Evolutionary conservation across 2,797 vertebrate genomes (phyloP), one percentile per base, ranked within the genome.

Genomic region (Sebastes minor): DNA sequence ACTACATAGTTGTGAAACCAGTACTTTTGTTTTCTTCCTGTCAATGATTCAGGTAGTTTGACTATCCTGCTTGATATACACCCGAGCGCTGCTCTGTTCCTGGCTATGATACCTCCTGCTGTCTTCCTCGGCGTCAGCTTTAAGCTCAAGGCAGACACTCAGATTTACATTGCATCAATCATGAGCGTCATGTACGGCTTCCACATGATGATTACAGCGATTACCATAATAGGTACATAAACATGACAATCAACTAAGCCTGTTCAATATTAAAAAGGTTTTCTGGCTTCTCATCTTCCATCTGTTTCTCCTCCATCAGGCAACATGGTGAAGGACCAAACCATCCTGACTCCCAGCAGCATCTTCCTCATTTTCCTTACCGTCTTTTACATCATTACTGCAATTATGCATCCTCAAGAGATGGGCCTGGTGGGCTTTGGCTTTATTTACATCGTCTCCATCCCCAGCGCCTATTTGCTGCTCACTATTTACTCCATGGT

Each of bases 381-480:
- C 2, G 0, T 35, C 16, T 62, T 95, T 20, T 94, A 93, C 85
- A 0, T 92, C 4, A 2, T 84, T 56, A 93, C 94, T 0, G 94
- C 93, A 0, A 2, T 80, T 4, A 38, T 95, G 63, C 95, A 96
- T 65, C 95, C 94, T 30, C 89, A 95, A 81, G 95, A 96, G 65
- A 70, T 88, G 20, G 33, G 25, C 12, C 56, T 92, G 16, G 6
- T 95, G 14, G 68, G 80, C 69, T 91, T 87, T 4, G 92, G 94
- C 16, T 6, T 93, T 1, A 63, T 95, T 20, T 95, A 95, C 82
- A 80, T 94, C 25, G 4, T 95, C 61, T 90, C 83, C 75, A 84
- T 94, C 25, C 95, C 94, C 23, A 94, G 92, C 5, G 91, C 86
- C 16, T 95, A 94, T 68, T 84, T 95, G 12, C 84, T 95, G 28